Evolutionary conservation across 2,888 invertebrate genomes (phyloP).

Genomic region (Palloptera scutellata): DNA sequence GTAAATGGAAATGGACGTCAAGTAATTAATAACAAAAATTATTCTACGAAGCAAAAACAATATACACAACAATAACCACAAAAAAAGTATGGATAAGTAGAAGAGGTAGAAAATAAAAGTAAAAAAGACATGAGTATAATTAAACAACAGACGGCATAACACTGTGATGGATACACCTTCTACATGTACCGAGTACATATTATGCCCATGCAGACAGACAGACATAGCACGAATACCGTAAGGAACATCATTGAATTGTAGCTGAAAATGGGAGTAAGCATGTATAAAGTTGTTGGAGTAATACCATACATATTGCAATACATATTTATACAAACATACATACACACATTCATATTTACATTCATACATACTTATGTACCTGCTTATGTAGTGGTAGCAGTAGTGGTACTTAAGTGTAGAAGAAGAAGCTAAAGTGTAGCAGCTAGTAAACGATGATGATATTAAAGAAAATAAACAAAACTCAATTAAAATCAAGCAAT

Average conservation of each 20-base stretch:
- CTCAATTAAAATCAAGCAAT: constrained; percentile 48
- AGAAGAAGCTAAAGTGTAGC: too few species aligned
- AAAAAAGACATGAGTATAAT: constrained; percentile 41
- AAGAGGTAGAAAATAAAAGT: constrained; percentile 30
- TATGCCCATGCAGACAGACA: too few species aligned
- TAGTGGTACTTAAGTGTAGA: too few species aligned
- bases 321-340: not conserved
- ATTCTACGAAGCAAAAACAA: constrained; percentile 27
- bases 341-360: not conserved
- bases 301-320: constrained; percentile 16
- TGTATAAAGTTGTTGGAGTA: constrained; percentile 19
- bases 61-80: constrained; percentile 11
- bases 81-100: constrained; percentile 6
- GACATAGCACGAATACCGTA: too few species aligned
- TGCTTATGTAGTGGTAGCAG: not conserved
- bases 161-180: constrained; percentile 40
- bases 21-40: constrained; percentile 50
- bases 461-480: constrained; percentile 39
- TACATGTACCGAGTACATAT: constrained; percentile 29
- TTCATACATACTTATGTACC: too few species aligned
- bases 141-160: constrained; percentile 40
- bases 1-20: constrained; percentile 41
- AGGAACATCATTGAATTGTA: not conserved
- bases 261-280: not conserved
- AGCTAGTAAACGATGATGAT: constrained; percentile 6